Percentiles rank a stretch among this genome's conserved stretches.
Conservation (phyloP, 2,797 vertebrate genomes). For the Eulemur coronatus region DNA sequence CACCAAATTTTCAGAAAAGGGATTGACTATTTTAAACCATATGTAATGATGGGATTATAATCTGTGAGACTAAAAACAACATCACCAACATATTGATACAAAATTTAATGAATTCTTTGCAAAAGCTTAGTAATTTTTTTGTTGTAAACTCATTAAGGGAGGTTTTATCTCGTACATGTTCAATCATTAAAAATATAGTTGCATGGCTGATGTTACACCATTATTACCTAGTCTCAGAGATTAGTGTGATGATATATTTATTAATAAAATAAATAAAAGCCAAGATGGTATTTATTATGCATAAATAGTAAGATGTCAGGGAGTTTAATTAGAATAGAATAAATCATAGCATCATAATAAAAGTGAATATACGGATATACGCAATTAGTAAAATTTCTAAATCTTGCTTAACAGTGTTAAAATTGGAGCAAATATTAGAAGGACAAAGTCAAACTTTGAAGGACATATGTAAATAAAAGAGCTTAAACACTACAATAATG, state of each 20-base stretch:
- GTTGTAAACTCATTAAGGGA: neutral
- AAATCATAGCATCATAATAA: neutral
- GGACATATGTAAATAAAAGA: neutral
- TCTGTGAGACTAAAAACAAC: neutral
- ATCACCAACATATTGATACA: neutral
- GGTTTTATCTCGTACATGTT: neutral
- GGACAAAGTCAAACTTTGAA: neutral
- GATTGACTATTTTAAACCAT: neutral
- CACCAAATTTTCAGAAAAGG: neutral
- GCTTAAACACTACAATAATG: neutral
- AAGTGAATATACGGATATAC: neutral
- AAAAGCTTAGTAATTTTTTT: neutral
- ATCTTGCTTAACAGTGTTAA: neutral
- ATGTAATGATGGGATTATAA: neutral
- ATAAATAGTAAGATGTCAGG: neutral
- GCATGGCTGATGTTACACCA: neutral
- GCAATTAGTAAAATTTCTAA: neutral
- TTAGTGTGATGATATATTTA: neutral
- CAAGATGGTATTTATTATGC: neutral
- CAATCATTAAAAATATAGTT: neutral
- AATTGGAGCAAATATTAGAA: neutral
- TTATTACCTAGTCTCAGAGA: neutral
- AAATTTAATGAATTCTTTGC: neutral
- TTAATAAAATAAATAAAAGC: constrained; percentile 10
- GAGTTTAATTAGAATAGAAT: neutral